These are phyloP conservation scores for Drosophila malerkotliana DNA, from an alignment of 1,140 invertebrate genomes.

Conservation along the genomic window DNA sequence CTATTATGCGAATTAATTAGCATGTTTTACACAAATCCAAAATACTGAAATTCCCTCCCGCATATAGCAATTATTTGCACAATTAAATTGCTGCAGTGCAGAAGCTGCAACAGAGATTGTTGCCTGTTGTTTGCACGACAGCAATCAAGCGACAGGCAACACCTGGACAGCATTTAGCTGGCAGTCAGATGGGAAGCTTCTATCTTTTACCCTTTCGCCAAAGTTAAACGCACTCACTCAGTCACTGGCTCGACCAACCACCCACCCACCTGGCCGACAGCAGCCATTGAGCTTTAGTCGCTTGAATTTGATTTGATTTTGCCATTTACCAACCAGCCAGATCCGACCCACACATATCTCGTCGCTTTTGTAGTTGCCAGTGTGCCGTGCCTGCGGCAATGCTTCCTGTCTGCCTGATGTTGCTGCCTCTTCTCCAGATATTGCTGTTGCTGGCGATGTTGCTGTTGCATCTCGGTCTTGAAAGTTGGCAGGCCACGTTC, in stretches of 20 bases:
- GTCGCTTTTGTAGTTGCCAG: constrained; percentile 40
- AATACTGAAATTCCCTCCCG: constrained; percentile 7
- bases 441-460: constrained; percentile 10
- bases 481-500: constrained; percentile 49
- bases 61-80: constrained; percentile 7
- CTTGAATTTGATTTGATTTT: constrained; percentile 69
- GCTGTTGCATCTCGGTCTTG: constrained; percentile 19
- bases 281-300: constrained; percentile 59
- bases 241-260: not conserved
- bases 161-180: not conserved
- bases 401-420: constrained; percentile 46
- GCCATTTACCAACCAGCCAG: constrained; percentile 49
- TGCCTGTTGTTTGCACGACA: constrained; percentile 4
- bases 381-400: constrained; percentile 31
- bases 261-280: not conserved
- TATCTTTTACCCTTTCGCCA: constrained; percentile 8
- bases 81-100: constrained; percentile 27
- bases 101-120: constrained; percentile 9
- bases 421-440: constrained; percentile 12
- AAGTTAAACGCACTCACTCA: constrained; percentile 20
- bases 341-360: constrained; percentile 11
- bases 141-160: constrained; percentile 1
- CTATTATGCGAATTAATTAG: constrained; percentile 22
- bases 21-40: constrained; percentile 18
- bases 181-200: constrained; percentile 8